Evolutionary conservation across 2,888 invertebrate species (phyloP).

Genomic region (Lumbricus terrestris): DNA sequence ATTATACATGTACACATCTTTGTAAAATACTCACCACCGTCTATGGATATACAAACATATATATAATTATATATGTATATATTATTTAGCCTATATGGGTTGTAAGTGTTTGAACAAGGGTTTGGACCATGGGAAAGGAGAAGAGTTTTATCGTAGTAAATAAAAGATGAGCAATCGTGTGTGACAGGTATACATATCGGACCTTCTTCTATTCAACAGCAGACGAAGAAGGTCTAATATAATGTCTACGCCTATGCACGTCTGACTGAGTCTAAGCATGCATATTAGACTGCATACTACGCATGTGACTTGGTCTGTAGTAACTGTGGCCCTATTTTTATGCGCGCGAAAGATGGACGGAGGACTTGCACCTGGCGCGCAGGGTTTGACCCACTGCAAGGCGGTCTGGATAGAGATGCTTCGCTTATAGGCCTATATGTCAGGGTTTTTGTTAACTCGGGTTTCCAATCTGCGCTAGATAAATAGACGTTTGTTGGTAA

Average conservation of each 20-base stretch:
- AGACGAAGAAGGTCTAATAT: background rate
- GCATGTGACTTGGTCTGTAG: background rate
- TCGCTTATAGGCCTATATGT: no score
- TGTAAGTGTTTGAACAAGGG: background rate
- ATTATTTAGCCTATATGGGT: background rate
- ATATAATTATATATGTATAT: background rate
- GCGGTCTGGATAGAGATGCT: background rate
- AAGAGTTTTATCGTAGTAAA: background rate
- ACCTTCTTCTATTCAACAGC: background rate
- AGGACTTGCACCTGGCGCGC: background rate
- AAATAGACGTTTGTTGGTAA: background rate
- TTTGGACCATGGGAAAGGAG: background rate
- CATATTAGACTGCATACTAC: background rate
- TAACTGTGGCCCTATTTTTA: background rate
- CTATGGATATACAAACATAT: background rate
- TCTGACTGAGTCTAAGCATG: background rate
- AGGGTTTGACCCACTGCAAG: constrained; percentile 3
- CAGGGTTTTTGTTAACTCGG: background rate
- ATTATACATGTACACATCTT: background rate
- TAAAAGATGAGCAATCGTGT: background rate
- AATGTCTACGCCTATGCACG: background rate
- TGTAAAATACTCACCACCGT: no score
- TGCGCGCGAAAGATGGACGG: background rate
- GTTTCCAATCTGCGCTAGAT: background rate
- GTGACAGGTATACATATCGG: background rate